Conservation (phyloP, 2,888 invertebrate species). For the Phlogophora meticulosa region DNA sequence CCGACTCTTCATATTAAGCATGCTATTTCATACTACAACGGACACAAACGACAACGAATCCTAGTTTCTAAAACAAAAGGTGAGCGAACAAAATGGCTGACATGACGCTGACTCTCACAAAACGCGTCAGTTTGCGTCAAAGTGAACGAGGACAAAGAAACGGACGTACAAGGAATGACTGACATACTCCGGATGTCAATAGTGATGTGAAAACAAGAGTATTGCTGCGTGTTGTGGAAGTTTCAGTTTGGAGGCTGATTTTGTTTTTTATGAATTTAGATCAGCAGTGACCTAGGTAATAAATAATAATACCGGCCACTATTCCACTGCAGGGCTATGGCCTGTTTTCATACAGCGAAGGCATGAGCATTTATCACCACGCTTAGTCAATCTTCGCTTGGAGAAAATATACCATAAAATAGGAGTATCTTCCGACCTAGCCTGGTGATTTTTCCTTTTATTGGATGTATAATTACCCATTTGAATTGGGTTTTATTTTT, state of each 20-base stretch:
- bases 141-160: slow-evolving; percentile 48
- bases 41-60: slow-evolving; percentile 1
- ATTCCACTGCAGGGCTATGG: no score
- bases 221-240: not conserved
- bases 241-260: not conserved
- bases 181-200: slow-evolving; percentile 28
- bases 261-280: not conserved
- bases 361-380: no score
- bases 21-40: not conserved
- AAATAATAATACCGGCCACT: no score
- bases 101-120: slow-evolving; percentile 13
- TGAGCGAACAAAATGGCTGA: slow-evolving; percentile 23
- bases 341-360: no score
- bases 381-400: no score
- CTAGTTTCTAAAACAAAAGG: slow-evolving; percentile 40
- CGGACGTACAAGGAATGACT: not conserved
- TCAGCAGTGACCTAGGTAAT: not conserved
- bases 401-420: no score
- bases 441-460: no score
- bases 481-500: no score
- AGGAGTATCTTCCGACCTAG: no score
- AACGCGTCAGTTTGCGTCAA: slow-evolving; percentile 37
- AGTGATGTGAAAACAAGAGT: not conserved
- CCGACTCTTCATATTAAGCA: not conserved
- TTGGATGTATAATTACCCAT: no score